A percentile compares a stretch with the other conserved stretches of the same genome.
Evolutionary conservation across 2,113 vertebrate species (phyloP).

Genomic region (Hylia prasina): DNA sequence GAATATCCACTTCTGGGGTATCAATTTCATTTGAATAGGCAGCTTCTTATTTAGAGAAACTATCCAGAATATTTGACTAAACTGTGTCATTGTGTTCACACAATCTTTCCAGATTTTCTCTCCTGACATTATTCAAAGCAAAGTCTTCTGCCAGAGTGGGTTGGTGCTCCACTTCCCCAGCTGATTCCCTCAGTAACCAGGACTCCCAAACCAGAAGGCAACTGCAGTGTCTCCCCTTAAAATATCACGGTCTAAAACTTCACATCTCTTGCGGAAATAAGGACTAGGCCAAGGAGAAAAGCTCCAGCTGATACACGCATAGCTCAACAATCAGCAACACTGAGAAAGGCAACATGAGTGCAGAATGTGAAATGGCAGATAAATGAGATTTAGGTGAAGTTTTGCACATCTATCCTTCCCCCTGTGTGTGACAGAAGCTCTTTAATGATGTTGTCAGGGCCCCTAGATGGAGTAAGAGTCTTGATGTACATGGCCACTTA

Average conservation of each 20-base stretch:
- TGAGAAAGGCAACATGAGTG: not conserved
- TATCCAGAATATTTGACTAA: not conserved
- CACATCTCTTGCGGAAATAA: not conserved
- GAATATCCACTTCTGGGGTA: not conserved
- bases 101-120: not conserved
- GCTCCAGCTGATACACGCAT: not conserved
- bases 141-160: not conserved
- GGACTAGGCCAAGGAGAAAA: not conserved
- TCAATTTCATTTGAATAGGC: not conserved
- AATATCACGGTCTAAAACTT: not conserved
- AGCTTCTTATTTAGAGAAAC: not conserved
- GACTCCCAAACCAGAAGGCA: not conserved
- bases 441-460: slow-evolving; percentile 14
- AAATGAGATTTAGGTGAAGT: not conserved
- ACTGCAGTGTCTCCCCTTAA: not conserved
- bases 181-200: not conserved
- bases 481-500: not conserved
- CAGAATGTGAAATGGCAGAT: not conserved
- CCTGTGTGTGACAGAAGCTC: not conserved
- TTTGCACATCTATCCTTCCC: not conserved
- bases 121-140: not conserved
- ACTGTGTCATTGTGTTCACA: not conserved
- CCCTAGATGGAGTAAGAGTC: slow-evolving; percentile 47
- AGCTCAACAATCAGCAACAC: not conserved
- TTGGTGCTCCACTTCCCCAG: rapidly evolving